Percentiles rank a stretch among this genome's conserved stretches.
Evolutionary conservation across 2,797 vertebrate genomes (phyloP).

Genomic region (Urosaurus nigricauda): DNA sequence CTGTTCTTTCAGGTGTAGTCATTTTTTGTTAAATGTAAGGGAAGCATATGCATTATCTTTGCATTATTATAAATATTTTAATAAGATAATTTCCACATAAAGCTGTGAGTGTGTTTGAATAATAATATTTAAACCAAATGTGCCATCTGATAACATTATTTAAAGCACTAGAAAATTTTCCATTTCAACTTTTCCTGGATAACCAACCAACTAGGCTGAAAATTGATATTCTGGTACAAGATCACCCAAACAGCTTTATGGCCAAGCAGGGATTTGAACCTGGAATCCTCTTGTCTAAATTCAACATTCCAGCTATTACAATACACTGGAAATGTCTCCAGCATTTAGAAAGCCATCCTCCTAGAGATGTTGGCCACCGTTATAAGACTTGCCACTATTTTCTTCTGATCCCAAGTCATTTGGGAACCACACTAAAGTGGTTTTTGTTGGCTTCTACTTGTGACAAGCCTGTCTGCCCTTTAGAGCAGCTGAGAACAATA

Average conservation of each 20-base stretch:
- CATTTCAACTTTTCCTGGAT: too few relatives aligned
- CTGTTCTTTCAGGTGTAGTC: too few relatives aligned
- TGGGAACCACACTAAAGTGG: conserved; percentile 38
- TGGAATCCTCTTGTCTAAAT: neutral
- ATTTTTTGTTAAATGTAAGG: too few relatives aligned
- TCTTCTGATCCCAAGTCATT: conserved; percentile 37
- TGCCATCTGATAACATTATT: too few relatives aligned
- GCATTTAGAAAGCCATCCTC: neutral
- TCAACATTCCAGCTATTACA: neutral
- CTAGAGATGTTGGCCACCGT: neutral
- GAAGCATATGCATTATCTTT: too few relatives aligned
- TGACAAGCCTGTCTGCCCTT: conserved; percentile 23
- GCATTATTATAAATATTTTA: too few relatives aligned
- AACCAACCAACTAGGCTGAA: neutral
- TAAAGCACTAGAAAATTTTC: too few relatives aligned
- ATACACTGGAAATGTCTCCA: neutral
- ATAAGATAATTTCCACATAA: too few relatives aligned
- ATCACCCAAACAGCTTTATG: neutral
- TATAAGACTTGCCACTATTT: neutral
- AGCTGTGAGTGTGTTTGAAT: too few relatives aligned
- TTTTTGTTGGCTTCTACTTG: conserved; percentile 52
- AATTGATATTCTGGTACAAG: neutral
- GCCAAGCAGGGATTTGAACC: neutral
- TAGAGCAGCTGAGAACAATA: conserved; percentile 40
- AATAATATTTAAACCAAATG: too few relatives aligned